Base-by-base conservation (phyloP, 2,113 vertebrate species). In the Larimichthys crocea region DNA sequence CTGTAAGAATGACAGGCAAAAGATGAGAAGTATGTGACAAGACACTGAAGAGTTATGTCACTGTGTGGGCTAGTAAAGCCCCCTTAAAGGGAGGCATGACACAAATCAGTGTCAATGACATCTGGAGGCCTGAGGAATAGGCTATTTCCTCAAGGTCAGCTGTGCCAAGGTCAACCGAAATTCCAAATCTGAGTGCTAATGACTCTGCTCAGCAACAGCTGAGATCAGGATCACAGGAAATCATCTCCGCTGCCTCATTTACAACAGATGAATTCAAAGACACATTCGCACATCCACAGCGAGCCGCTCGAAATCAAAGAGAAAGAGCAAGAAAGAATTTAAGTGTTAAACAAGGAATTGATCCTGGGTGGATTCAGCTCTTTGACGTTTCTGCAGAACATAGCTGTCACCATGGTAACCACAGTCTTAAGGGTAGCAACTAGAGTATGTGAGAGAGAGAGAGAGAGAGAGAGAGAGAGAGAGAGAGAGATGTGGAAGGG, bases 391-490 rank as follows among this genome's bases (percentile, higher is more conserved):
- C 91, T 70, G 84, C 94, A 93, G 94, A 90, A 86, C 93, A 93
- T 89, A 91, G 91, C 91, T 91, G 92, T 95, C 94, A 87, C 95
- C 92, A 95, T 96, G 94, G 94, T 75, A 96, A 95, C 95, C 92
- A 40, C 91, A 87, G 93, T 91, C 92, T 90, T 91, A 92, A 92
- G 91, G 92, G 89, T 93, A 92, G 91, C 86, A 90, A 89, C 87
- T 80, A 82, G 90, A 85, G 87, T 80, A 59, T 81, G 87, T 59
- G 87, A 82, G 82, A 82, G 82, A 35, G 35, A 35, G 35, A 40
- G 82, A 65, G 50, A 79, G 82, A 35, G 31, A 35, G 31, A 35
- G 82, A 65, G 50, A 79, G 31, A 35, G 31, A 35, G 82, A 65
- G 35, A 35, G 35, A 40, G 82, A 40, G 82, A 65, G 50, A 79